A percentile compares a stretch with the other conserved stretches of the same genome.
Conservation (phyloP, 2,797 vertebrate species). For the Fratercula arctica region DNA sequence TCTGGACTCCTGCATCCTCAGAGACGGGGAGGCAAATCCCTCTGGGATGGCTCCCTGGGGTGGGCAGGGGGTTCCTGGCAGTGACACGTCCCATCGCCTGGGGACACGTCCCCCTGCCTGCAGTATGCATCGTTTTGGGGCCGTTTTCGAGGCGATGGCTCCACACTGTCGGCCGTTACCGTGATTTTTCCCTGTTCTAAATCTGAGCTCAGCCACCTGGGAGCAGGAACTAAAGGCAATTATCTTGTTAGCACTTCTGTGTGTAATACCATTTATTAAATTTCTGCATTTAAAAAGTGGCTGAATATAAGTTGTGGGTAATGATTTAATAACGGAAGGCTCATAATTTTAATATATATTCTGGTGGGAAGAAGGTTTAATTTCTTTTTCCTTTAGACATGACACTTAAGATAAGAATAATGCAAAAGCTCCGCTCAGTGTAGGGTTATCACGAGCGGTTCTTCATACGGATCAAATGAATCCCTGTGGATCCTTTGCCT, state of each 20-base stretch:
- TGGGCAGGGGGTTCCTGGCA: not conserved
- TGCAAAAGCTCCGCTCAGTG: not conserved
- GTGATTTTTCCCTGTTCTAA: not conserved
- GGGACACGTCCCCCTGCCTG: not conserved
- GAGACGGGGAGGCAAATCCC: not conserved
- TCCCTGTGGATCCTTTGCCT: not conserved
- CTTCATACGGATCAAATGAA: not conserved
- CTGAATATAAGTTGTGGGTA: not conserved
- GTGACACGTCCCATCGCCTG: not conserved
- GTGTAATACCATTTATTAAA: not conserved
- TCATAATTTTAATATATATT: constrained; percentile 5
- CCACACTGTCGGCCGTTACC: fast-evolving
- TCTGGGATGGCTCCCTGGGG: fast-evolving
- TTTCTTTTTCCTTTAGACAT: not conserved
- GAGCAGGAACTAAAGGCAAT: not conserved
- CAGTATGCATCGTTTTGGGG: fast-evolving
- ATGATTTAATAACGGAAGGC: not conserved
- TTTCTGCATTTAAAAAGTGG: not conserved
- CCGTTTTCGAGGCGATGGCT: fast-evolving
- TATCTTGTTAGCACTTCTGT: not conserved
- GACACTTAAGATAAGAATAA: not conserved
- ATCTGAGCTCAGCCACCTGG: not conserved
- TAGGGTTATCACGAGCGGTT: not conserved
- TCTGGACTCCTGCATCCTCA: not conserved
- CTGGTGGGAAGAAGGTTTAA: not conserved